phyloP scores from a whole-genome alignment of 30 jellyfish, hydroid and myxozoan species.

The Clytia hemisphaerica region DNA sequence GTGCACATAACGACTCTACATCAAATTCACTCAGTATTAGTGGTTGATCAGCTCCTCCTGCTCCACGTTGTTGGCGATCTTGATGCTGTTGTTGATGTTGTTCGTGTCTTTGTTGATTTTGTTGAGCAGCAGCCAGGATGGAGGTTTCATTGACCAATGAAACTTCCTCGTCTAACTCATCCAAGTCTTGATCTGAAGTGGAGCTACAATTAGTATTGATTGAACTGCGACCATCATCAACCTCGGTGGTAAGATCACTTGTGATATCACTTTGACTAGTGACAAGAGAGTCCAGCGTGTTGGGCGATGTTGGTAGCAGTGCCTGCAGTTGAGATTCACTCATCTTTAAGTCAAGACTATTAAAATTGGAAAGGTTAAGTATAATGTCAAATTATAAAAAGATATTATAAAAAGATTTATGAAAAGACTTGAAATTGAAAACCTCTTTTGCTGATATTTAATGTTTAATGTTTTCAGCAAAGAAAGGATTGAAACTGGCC shows the following conservation, averaged over 20 bases:
- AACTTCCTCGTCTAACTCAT: conserved; percentile 59
- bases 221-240: conserved; percentile 70
- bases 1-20: conserved; percentile 49
- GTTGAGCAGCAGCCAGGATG: conserved; percentile 1
- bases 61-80: no score
- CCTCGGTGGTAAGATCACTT: conserved; percentile 28
- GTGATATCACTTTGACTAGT: conserved; percentile 19
- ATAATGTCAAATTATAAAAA: no score
- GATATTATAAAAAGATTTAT: no score
- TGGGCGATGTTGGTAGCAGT: conserved; percentile 49
- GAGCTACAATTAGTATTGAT: conserved; percentile 84
- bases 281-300: conserved; percentile 55
- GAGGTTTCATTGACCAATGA: not conserved
- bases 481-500: no score
- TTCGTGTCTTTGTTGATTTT: no score
- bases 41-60: no score
- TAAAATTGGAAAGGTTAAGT: not conserved
- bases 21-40: conserved; percentile 16
- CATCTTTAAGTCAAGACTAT: conserved; percentile 50
- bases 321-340: conserved; percentile 31
- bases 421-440: no score
- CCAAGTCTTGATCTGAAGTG: conserved; percentile 76
- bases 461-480: no score
- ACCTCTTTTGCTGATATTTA: no score
- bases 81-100: no score